These are phyloP conservation scores for Lichenostomus cassidix DNA, from an alignment of 2,113 vertebrate genomes.

Conservation along the genomic window DNA sequence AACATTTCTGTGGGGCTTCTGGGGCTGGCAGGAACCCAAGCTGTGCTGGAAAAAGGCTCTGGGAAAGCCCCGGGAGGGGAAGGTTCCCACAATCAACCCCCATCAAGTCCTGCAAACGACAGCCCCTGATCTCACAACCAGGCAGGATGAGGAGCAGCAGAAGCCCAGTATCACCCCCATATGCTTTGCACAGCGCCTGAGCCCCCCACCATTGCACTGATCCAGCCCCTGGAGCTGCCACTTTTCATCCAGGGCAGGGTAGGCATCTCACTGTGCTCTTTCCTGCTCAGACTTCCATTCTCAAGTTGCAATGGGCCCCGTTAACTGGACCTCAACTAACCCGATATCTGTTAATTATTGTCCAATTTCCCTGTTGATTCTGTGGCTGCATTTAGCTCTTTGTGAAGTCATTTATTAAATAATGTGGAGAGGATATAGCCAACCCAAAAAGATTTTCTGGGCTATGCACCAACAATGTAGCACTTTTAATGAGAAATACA, in stretches of 20 bases:
- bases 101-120: neutral
- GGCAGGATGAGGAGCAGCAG: neutral
- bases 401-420: neutral
- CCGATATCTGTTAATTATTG: neutral
- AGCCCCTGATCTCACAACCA: neutral
- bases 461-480: neutral
- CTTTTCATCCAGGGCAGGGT: neutral
- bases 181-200: neutral
- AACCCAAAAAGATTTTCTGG: neutral
- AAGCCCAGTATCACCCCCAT: fast-evolving
- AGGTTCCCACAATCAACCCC: neutral
- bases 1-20: neutral
- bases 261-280: neutral
- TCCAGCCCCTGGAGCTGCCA: neutral
- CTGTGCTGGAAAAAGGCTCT: neutral
- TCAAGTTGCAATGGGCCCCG: fast-evolving
- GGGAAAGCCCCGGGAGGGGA: neutral
- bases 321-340: neutral
- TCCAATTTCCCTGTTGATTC: neutral
- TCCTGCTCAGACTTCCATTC: neutral
- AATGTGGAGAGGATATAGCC: neutral
- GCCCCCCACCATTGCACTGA: neutral
- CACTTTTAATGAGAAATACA: neutral
- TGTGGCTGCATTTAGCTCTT: neutral
- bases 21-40: neutral